These are phyloP conservation scores for Drosophila paucipuncta DNA, from an alignment of 2,888 invertebrate species.

Conservation along the genomic window DNA sequence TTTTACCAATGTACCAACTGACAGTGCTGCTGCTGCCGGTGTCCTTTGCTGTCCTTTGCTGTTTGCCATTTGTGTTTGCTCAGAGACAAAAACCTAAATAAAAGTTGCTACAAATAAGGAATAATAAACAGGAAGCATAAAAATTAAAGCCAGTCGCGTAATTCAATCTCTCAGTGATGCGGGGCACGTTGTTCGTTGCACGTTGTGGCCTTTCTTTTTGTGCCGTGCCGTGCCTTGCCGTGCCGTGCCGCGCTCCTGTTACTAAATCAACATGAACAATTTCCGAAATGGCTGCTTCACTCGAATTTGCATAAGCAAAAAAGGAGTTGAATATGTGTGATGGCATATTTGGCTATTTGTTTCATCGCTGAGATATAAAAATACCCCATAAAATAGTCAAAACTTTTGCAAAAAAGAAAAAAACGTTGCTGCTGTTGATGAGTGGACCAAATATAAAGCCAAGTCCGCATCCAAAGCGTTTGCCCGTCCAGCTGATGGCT, in stretches of 20 bases:
- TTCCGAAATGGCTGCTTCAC: conserved; percentile 34
- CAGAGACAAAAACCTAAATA: conserved; percentile 43
- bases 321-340: conserved; percentile 35
- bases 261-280: conserved; percentile 71
- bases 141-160: conserved; percentile 56
- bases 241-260: conserved; percentile 39
- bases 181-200: conserved; percentile 58
- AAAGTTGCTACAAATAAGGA: conserved; percentile 25
- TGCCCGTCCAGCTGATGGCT: conserved; percentile 31
- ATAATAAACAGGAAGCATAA: conserved; percentile 23
- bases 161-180: conserved; percentile 68
- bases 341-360: conserved; percentile 62
- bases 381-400: conserved; percentile 4
- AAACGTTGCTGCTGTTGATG: conserved; percentile 20
- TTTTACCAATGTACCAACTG: conserved; percentile 57
- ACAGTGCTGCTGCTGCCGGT: neutral
- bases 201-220: conserved; percentile 29
- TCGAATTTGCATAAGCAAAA: conserved; percentile 57
- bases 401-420: conserved; percentile 38
- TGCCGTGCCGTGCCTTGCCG: neutral
- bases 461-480: conserved; percentile 29
- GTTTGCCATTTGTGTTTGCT: conserved; percentile 45
- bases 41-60: conserved; percentile 6
- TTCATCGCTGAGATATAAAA: conserved; percentile 25
- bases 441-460: conserved; percentile 19